These are phyloP conservation scores for Schizotus pectinicornis DNA, from an alignment of 2,888 invertebrate species.

Conservation along the genomic window DNA sequence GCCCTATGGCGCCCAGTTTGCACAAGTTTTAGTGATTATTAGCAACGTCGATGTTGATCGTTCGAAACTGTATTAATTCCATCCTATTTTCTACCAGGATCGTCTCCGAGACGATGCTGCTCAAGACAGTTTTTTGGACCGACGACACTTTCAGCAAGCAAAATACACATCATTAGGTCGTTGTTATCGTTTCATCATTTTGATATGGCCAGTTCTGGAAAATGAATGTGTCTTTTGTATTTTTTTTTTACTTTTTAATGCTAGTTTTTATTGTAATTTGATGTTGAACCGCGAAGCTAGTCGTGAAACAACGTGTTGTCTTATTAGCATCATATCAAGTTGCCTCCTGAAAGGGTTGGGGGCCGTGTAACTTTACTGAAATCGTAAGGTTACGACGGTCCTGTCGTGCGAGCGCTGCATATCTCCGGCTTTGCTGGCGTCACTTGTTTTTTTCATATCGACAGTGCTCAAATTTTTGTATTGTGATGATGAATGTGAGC, in stretches of 20 bases:
- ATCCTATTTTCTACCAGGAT: constrained; percentile 28
- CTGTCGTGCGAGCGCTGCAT: background rate
- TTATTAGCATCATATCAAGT: constrained; percentile 47
- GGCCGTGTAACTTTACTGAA: background rate
- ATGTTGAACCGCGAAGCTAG: constrained; percentile 43
- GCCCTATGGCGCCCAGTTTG: constrained; percentile 49
- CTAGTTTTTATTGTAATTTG: constrained; percentile 32
- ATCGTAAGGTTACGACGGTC: background rate
- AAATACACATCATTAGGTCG: too few species aligned
- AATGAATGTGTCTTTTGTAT: constrained; percentile 37
- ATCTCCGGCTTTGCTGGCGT: constrained; percentile 14
- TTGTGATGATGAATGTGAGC: constrained; percentile 41
- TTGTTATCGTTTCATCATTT: too few species aligned
- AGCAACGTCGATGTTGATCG: constrained; percentile 36
- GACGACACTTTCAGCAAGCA: background rate
- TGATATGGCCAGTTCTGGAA: constrained; percentile 1
- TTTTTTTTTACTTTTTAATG: constrained; percentile 41
- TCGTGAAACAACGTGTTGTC: constrained; percentile 42
- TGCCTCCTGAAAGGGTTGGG: constrained; percentile 37
- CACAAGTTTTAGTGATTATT: constrained; percentile 49
- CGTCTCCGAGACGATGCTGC: constrained; percentile 7
- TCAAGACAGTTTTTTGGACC: constrained; percentile 18
- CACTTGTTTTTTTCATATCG: constrained; percentile 15
- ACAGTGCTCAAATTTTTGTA: constrained; percentile 35
- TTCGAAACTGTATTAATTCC: constrained; percentile 37